Evolutionary conservation across 2,113 vertebrate genomes (phyloP).

Genomic region (Pipra filicauda): DNA sequence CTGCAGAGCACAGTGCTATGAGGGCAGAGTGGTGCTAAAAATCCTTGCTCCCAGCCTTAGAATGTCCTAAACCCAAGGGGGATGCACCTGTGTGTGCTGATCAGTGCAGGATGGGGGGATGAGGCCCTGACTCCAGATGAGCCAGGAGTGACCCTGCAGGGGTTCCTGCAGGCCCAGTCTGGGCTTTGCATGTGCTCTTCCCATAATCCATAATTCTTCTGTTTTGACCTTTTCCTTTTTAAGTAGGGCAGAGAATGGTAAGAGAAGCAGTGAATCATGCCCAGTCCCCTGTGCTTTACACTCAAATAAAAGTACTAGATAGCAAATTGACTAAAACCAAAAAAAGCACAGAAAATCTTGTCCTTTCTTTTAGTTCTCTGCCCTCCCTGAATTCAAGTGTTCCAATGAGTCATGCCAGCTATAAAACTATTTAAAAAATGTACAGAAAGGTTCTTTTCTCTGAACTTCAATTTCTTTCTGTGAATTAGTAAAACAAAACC

Average conservation of each 20-base stretch:
- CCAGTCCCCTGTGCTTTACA: not conserved
- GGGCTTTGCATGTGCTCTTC: rapidly evolving
- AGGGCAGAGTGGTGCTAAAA: not conserved
- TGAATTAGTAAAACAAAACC: not conserved
- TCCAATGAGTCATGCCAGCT: not conserved
- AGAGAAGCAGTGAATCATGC: not conserved
- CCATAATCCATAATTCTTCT: not conserved
- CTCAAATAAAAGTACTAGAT: not conserved
- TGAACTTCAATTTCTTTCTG: not conserved
- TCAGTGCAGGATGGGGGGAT: not conserved
- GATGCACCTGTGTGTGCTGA: not conserved
- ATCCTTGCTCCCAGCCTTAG: not conserved
- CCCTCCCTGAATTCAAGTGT: not conserved
- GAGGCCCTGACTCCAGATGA: not conserved
- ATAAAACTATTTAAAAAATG: not conserved
- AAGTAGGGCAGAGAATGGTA: not conserved
- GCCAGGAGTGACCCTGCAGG: not conserved
- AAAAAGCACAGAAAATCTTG: not conserved
- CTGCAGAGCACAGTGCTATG: not conserved
- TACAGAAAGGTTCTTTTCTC: not conserved
- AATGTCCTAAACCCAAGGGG: not conserved
- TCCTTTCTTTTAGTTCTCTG: not conserved
- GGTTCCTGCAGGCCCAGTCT: not conserved
- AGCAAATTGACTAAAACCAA: not conserved
- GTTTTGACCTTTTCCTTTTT: not conserved